Evolutionary conservation across 2,797 vertebrate genomes (phyloP).

Genomic region (Tamandua tetradactyla): DNA sequence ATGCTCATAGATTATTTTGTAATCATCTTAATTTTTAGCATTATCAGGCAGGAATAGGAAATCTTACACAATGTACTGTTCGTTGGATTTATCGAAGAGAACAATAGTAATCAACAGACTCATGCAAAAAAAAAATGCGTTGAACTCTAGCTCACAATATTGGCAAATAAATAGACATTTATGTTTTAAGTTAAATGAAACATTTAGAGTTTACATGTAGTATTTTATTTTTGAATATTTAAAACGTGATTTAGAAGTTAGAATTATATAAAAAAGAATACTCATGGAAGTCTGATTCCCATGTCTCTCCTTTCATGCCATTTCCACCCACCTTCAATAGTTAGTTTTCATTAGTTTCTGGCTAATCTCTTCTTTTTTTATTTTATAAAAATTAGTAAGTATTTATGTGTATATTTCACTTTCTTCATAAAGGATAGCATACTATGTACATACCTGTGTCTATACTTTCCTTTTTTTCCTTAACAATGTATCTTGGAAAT

Average conservation of each 20-base stretch:
- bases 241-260: background rate
- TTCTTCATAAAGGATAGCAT: background rate
- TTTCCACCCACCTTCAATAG: background rate
- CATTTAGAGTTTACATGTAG: background rate
- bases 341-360: background rate
- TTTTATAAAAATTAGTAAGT: background rate
- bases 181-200: background rate
- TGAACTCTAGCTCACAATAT: background rate
- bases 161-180: background rate
- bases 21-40: background rate
- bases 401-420: background rate
- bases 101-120: background rate
- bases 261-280: background rate
- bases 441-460: background rate
- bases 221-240: conserved; percentile 14
- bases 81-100: background rate
- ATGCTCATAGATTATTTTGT: background rate
- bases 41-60: background rate
- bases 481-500: conserved; percentile 24
- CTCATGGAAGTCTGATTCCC: background rate
- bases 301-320: background rate
- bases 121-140: background rate
- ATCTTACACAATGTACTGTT: background rate
- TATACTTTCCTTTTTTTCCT: background rate
- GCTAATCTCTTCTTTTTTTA: background rate